Conservation (phyloP, 1,140 invertebrate species). For the Micrasema minimum region DNA sequence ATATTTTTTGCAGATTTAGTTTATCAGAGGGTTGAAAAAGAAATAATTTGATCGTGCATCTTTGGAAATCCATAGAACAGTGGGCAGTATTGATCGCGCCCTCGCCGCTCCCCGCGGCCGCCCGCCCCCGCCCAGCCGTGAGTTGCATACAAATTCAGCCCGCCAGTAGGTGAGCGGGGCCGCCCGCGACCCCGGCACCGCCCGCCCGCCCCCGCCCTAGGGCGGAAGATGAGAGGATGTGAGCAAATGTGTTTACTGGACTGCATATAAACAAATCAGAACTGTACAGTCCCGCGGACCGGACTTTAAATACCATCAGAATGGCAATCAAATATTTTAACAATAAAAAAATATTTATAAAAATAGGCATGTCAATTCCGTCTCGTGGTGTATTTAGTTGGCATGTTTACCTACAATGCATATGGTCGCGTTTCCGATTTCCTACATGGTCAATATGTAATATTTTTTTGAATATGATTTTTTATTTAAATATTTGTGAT, state of each 20-base stretch:
- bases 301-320: background rate
- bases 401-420: too few species aligned
- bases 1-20: conserved; percentile 1
- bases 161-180: conserved; percentile 28
- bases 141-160: conserved; percentile 52
- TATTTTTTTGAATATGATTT: too few species aligned
- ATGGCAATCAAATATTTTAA: too few species aligned
- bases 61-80: conserved; percentile 49
- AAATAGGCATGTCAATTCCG: too few species aligned
- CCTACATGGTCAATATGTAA: too few species aligned
- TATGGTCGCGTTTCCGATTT: too few species aligned
- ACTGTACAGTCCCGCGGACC: background rate
- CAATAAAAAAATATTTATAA: too few species aligned
- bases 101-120: conserved; percentile 21
- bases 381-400: too few species aligned
- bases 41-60: conserved; percentile 50
- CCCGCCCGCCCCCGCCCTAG: background rate
- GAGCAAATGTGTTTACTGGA: conserved; percentile 33
- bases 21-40: conserved; percentile 6
- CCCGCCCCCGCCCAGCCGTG: conserved; percentile 27
- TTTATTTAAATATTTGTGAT: too few species aligned
- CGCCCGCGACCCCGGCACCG: background rate
- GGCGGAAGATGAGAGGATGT: background rate
- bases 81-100: conserved; percentile 51
- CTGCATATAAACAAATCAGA: conserved; percentile 21